phyloP scores from a whole-genome alignment of 1,140 invertebrate species.

The Polyergus mexicanus region DNA sequence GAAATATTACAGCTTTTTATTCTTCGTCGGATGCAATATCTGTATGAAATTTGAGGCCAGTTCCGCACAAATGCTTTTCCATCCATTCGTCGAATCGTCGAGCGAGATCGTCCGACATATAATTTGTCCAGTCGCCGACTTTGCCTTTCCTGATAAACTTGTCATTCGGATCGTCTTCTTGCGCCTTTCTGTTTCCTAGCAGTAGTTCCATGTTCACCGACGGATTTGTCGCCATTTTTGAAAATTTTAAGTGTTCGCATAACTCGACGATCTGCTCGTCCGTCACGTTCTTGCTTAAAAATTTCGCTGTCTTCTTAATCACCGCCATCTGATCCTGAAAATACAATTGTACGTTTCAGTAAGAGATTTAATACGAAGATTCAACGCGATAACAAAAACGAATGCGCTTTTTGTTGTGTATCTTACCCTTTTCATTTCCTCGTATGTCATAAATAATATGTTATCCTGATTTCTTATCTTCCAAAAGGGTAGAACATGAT shows the following conservation, averaged over 20 bases:
- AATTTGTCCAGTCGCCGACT: constrained; percentile 94
- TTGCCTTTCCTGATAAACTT: constrained; percentile 93
- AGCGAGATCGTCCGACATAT: constrained; percentile 91
- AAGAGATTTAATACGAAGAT: background rate
- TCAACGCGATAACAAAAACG: background rate
- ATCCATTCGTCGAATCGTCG: constrained; percentile 92
- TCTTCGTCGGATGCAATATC: constrained; percentile 41
- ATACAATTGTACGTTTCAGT: background rate
- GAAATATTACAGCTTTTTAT: constrained; percentile 1
- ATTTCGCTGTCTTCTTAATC: constrained; percentile 90
- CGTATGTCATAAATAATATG: constrained; percentile 93
- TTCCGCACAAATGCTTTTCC: constrained; percentile 89
- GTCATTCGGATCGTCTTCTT: constrained; percentile 86
- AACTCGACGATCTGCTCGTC: constrained; percentile 90
- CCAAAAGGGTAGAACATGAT: constrained; percentile 91
- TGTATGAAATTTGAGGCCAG: constrained; percentile 88
- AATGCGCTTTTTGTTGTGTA: background rate
- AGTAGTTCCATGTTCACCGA: constrained; percentile 91
- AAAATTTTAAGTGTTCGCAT: constrained; percentile 92
- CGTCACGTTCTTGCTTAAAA: constrained; percentile 90
- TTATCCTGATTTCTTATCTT: constrained; percentile 91
- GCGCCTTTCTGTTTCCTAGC: constrained; percentile 86
- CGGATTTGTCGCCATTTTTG: constrained; percentile 93
- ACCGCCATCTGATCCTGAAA: constrained; percentile 88
- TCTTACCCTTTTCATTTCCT: constrained; percentile 92